Evolutionary conservation across 2,888 invertebrate species (phyloP).

Genomic region (Ligdia adustata): DNA sequence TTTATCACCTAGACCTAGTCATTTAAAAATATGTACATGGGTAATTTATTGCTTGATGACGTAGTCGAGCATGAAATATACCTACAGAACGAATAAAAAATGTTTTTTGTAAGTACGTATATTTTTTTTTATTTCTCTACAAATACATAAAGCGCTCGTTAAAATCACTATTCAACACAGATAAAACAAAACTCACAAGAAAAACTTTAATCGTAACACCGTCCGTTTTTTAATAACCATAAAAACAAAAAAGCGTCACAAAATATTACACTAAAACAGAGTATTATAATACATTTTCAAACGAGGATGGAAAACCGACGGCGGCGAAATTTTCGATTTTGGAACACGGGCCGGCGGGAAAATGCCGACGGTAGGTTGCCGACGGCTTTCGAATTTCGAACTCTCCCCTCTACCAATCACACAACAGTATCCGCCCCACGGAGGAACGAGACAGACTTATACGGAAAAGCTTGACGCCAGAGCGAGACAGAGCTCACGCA

Average conservation of each 20-base stretch:
- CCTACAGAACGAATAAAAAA: no score
- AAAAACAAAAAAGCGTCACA: slow-evolving; percentile 10
- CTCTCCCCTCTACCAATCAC: slow-evolving; percentile 77
- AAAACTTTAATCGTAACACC: slow-evolving; percentile 13
- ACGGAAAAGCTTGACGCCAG: slow-evolving; percentile 54
- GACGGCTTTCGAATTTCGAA: slow-evolving; percentile 64
- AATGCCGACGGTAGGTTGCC: slow-evolving; percentile 77
- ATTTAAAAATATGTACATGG: no score
- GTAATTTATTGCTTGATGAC: no score
- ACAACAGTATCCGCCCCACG: slow-evolving; percentile 69
- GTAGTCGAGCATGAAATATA: no score
- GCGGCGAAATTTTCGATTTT: slow-evolving; percentile 60
- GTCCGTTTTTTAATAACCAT: slow-evolving; percentile 11
- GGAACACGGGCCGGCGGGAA: slow-evolving; percentile 74
- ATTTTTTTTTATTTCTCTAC: no score
- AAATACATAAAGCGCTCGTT: no score
- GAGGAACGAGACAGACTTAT: slow-evolving; percentile 47
- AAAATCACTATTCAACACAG: slow-evolving; percentile 5
- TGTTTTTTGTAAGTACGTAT: no score
- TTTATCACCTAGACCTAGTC: no score
- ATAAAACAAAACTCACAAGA: slow-evolving; percentile 3
- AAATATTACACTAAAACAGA: slow-evolving; percentile 7
- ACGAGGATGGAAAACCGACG: slow-evolving; percentile 25
- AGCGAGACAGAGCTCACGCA: slow-evolving; percentile 60
- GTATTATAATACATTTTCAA: slow-evolving; percentile 30